These are phyloP conservation scores for Macroramphosus scolopax DNA, from an alignment of 2,797 vertebrate genomes.

Conservation along the genomic window DNA sequence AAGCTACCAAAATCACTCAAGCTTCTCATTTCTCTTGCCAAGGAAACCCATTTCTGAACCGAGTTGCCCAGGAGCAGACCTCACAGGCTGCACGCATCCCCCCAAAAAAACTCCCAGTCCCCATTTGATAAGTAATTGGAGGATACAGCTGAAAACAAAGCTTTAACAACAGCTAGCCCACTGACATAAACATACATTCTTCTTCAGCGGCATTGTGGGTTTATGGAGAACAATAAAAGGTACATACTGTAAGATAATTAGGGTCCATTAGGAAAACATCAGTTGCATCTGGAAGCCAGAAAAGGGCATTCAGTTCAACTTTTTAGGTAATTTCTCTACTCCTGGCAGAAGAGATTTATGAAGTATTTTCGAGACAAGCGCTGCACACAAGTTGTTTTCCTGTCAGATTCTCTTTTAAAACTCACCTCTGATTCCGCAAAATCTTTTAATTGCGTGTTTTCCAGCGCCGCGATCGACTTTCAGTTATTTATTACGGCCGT, in stretches of 20 bases:
- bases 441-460: slow-evolving; percentile 16
- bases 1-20: slow-evolving; percentile 24
- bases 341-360: slow-evolving; percentile 24
- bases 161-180: slow-evolving; percentile 3
- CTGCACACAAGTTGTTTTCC: too few species aligned
- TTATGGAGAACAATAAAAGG: slow-evolving; percentile 20
- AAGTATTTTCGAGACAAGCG: slow-evolving; percentile 20
- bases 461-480: slow-evolving; percentile 15
- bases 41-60: slow-evolving; percentile 14
- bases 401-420: too few species aligned
- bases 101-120: slow-evolving; percentile 17
- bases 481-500: slow-evolving; percentile 29
- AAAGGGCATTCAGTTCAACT: slow-evolving; percentile 19
- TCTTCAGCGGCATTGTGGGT: slow-evolving; percentile 23
- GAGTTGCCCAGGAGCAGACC: slow-evolving; percentile 24
- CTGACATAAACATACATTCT: slow-evolving; percentile 18
- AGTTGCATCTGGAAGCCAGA: slow-evolving; percentile 9
- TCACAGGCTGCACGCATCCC: slow-evolving; percentile 30
- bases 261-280: slow-evolving; percentile 30
- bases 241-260: slow-evolving; percentile 25
- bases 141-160: slow-evolving; percentile 30
- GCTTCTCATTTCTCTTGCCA: slow-evolving; percentile 20
- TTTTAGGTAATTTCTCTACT: slow-evolving; percentile 8
- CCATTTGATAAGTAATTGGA: slow-evolving; percentile 33
- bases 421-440: slow-evolving; percentile 18